Percentiles rank a stretch among this genome's conserved stretches.
These are phyloP conservation scores for Hoplias malabaricus DNA, from an alignment of 2,113 vertebrate species.

Conservation along the genomic window DNA sequence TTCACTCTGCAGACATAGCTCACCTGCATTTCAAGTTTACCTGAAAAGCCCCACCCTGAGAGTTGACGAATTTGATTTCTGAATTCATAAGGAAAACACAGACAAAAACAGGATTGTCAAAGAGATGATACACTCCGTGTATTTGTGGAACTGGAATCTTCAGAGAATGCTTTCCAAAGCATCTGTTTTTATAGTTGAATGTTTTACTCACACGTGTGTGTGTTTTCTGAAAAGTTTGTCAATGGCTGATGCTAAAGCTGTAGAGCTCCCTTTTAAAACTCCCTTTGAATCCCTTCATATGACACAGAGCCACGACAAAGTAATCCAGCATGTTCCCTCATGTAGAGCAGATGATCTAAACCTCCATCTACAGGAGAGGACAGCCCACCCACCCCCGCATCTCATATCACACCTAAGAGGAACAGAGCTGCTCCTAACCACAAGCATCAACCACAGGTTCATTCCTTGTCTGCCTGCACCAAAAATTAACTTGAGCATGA, in stretches of 20 bases:
- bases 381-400: constrained; percentile 11
- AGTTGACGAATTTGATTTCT: too few species aligned
- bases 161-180: neutral
- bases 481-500: neutral
- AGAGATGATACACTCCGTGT: neutral
- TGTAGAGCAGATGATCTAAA: constrained; percentile 1
- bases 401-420: constrained; percentile 34
- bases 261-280: neutral
- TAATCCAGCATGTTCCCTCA: constrained; percentile 26
- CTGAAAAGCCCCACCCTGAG: too few species aligned
- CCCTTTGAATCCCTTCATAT: neutral
- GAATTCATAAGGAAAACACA: neutral
- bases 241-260: too few species aligned
- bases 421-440: neutral
- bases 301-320: neutral
- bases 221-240: neutral
- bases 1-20: too few species aligned
- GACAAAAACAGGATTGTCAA: neutral
- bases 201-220: neutral
- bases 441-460: neutral
- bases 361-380: neutral
- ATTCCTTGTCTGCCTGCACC: neutral
- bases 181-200: neutral
- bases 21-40: too few species aligned
- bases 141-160: neutral